These are phyloP conservation scores for Lineus longissimus DNA, from an alignment of 1,140 invertebrate species.

Conservation along the genomic window DNA sequence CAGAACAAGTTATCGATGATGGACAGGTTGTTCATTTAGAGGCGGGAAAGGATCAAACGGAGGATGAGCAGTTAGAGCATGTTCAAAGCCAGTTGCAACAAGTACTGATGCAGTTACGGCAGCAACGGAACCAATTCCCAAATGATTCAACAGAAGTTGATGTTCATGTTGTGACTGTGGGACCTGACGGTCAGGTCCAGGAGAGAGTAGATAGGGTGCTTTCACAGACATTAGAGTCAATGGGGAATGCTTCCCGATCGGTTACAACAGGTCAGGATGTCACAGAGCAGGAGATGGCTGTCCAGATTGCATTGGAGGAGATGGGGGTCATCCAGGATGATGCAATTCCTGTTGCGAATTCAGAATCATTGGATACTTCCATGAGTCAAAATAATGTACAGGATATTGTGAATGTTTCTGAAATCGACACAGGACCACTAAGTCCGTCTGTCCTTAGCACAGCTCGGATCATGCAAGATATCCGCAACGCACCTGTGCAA, in stretches of 20 bases:
- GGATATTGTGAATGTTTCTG: too few relatives aligned
- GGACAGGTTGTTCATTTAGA: not conserved
- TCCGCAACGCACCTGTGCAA: too few relatives aligned
- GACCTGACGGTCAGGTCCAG: slow-evolving; percentile 13
- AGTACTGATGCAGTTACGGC: slow-evolving; percentile 3
- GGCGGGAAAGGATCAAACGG: not conserved
- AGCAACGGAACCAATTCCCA: not conserved
- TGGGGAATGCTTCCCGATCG: too few relatives aligned
- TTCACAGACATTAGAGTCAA: too few relatives aligned
- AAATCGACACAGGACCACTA: too few relatives aligned
- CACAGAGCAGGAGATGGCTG: slow-evolving; percentile 19
- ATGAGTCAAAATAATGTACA: too few relatives aligned
- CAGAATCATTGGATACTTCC: too few relatives aligned
- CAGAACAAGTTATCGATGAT: too few relatives aligned
- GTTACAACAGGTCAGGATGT: not conserved
- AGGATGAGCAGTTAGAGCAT: not conserved
- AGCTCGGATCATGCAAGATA: too few relatives aligned
- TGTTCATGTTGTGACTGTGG: not conserved
- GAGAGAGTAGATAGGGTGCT: too few relatives aligned
- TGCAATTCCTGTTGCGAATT: too few relatives aligned
- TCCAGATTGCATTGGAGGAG: slow-evolving; percentile 6
- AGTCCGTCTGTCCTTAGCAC: too few relatives aligned
- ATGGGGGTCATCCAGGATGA: slow-evolving; percentile 7
- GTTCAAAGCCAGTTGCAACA: slow-evolving; percentile 2
- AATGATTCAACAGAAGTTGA: not conserved